Percentiles rank a stretch among this genome's conserved stretches.
phyloP scores from a whole-genome alignment of 2,113 vertebrate genomes.

The Sceloporus tristichus region DNA sequence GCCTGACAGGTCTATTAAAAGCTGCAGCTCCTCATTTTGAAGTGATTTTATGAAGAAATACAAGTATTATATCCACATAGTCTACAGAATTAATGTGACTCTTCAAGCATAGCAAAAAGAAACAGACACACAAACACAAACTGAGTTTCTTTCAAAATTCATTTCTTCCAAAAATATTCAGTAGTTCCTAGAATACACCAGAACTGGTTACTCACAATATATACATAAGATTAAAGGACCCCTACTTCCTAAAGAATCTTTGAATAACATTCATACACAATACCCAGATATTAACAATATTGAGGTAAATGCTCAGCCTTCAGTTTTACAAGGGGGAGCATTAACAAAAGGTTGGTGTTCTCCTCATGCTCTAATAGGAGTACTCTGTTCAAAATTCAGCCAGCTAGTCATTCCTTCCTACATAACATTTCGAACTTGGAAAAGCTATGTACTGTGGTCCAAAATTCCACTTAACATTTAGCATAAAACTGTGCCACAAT shows the following conservation, averaged over 20 bases:
- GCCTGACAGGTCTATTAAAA: conserved; percentile 28
- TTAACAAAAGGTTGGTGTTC: background rate
- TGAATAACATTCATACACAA: background rate
- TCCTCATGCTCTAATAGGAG: background rate
- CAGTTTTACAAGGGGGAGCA: background rate
- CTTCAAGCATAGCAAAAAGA: background rate
- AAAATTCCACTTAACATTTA: no score
- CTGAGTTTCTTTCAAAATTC: background rate
- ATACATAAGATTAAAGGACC: background rate
- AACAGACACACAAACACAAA: background rate
- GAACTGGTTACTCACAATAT: background rate
- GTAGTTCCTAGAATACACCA: background rate
- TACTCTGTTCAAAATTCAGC: background rate
- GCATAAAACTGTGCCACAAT: no score
- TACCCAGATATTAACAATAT: background rate
- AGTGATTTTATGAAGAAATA: conserved; percentile 30
- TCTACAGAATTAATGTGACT: rapidly evolving
- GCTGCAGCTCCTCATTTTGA: conserved; percentile 43
- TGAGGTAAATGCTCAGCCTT: background rate
- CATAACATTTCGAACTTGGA: no score
- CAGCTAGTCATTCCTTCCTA: background rate
- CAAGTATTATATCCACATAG: background rate
- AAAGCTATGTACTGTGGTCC: no score
- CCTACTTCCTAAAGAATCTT: background rate
- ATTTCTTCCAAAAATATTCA: conserved; percentile 2